Percentiles rank a stretch among this genome's conserved stretches.
Conservation (phyloP, 2,113 vertebrate species). For the Onychorhynchus coronatus region DNA sequence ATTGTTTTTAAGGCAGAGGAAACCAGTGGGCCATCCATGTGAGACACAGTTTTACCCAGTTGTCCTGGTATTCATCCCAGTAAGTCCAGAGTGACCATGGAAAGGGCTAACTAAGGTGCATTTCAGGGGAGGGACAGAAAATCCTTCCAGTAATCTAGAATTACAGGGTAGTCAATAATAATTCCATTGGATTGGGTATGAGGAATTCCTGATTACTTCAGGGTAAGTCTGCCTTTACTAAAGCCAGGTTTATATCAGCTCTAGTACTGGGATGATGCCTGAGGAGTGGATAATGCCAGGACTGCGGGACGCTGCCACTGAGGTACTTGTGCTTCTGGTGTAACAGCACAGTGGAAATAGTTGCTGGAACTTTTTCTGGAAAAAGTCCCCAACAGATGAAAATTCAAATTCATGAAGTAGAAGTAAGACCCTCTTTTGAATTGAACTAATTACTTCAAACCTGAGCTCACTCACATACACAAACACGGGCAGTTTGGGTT, state of each 20-base stretch:
- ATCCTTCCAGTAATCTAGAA: neutral
- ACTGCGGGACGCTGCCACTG: neutral
- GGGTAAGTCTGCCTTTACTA: neutral
- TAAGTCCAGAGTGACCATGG: neutral
- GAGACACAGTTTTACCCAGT: neutral
- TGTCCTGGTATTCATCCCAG: neutral
- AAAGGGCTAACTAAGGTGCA: neutral
- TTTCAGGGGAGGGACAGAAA: neutral
- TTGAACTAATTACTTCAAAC: neutral
- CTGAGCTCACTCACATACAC: neutral
- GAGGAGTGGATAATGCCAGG: neutral
- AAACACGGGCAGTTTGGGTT: neutral
- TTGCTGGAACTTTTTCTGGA: neutral
- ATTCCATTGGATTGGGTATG: neutral
- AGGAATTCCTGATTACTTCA: neutral
- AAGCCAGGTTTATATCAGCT: neutral
- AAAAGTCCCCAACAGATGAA: neutral
- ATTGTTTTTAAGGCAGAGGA: neutral
- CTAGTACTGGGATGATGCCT: neutral
- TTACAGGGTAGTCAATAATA: neutral
- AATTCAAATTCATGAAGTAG: neutral
- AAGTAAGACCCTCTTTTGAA: neutral
- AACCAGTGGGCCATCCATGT: rapidly evolving
- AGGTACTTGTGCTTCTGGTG: neutral
- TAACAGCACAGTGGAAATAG: neutral